These are phyloP conservation scores for Prietella phreatophila DNA, from an alignment of 2,113 vertebrate species.

Conservation along the genomic window DNA sequence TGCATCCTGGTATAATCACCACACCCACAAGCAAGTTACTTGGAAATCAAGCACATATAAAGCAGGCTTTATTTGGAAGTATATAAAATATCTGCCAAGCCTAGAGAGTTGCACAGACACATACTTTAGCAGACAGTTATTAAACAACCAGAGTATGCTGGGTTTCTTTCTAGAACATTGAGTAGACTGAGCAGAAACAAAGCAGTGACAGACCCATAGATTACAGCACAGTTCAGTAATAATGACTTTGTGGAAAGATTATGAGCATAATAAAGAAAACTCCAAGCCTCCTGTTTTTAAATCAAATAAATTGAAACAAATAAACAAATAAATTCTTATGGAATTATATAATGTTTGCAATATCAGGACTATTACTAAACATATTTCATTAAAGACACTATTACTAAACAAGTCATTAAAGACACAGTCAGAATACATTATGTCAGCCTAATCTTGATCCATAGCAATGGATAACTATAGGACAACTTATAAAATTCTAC, in stretches of 20 bases:
- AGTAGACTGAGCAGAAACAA: not conserved
- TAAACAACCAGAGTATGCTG: not conserved
- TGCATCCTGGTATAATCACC: not conserved
- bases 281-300: not conserved
- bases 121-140: not conserved
- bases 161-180: not conserved
- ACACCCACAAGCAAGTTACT: not conserved
- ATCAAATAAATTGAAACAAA: not conserved
- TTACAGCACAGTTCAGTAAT: not conserved
- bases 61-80: not conserved
- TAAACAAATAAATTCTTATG: too few species aligned
- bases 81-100: not conserved
- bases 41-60: not conserved
- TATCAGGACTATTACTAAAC: not conserved
- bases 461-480: not conserved
- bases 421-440: not conserved
- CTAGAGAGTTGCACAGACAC: not conserved
- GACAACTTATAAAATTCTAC: too few species aligned
- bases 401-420: not conserved
- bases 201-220: not conserved
- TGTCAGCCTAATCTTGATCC: not conserved
- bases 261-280: not conserved
- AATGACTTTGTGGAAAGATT: not conserved
- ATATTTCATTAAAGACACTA: not conserved
- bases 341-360: not conserved